Conservation (phyloP, 92 coral and sea anemone genomes). For the Isaurus tuberculatus region DNA sequence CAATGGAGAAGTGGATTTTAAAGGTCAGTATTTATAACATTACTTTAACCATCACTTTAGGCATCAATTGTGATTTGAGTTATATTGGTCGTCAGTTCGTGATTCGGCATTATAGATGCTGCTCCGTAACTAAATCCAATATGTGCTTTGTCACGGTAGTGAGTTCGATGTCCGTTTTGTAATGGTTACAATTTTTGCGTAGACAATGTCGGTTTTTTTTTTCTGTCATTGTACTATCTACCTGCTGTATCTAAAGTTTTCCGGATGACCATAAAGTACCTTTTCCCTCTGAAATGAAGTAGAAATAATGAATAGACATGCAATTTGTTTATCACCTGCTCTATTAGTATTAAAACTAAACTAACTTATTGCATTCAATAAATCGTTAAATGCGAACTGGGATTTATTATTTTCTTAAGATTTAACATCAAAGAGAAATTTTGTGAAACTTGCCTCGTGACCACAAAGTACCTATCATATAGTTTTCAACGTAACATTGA, state of each 20-base stretch:
- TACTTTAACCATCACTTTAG: constrained; percentile 11
- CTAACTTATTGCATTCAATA: neutral
- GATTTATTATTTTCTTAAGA: neutral
- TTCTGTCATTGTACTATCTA: neutral
- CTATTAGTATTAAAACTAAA: no score
- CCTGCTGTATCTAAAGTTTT: neutral
- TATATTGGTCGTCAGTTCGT: constrained; percentile 26
- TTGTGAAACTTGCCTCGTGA: neutral
- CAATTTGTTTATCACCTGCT: neutral
- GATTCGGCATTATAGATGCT: constrained; percentile 13
- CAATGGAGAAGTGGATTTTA: constrained; percentile 99
- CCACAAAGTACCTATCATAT: neutral
- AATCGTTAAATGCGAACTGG: neutral
- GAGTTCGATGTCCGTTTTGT: neutral
- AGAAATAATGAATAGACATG: neutral
- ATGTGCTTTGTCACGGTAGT: constrained; percentile 27
- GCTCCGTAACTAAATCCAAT: constrained; percentile 22
- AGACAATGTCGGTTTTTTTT: neutral
- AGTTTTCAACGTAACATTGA: neutral
- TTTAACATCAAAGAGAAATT: neutral
- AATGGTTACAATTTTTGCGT: neutral
- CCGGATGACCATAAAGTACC: neutral
- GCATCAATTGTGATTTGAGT: constrained; percentile 35
- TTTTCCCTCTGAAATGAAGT: neutral
- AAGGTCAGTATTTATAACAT: constrained; percentile 67